Evolutionary conservation across 2,797 vertebrate species (phyloP).

Genomic region (Lycodopsis pacificus): DNA sequence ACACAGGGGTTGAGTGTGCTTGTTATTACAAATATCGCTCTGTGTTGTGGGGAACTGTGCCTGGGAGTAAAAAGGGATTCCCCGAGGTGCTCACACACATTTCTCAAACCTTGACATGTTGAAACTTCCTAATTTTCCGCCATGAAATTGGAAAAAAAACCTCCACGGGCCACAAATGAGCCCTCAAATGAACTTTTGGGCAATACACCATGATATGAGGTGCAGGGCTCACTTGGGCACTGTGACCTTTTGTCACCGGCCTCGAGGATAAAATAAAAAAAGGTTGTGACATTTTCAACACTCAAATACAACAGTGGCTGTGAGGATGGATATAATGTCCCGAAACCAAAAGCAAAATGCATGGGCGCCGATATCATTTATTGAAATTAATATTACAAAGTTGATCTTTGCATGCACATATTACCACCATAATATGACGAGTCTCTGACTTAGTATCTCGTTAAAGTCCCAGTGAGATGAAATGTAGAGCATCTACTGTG

Average conservation of each 20-base stretch:
- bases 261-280: conserved; percentile 26
- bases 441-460: neutral
- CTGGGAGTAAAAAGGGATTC: conserved; percentile 18
- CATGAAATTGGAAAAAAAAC: conserved; percentile 22
- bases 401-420: conserved; percentile 27
- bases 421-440: neutral
- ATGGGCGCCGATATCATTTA: neutral
- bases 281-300: conserved; percentile 47
- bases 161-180: conserved; percentile 22
- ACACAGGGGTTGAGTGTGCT: conserved; percentile 26
- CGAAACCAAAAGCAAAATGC: conserved; percentile 2
- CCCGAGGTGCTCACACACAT: conserved; percentile 26
- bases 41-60: conserved; percentile 12
- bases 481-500: neutral
- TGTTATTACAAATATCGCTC: conserved; percentile 29
- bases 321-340: conserved; percentile 20
- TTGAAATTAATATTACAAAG: conserved; percentile 4
- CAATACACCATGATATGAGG: conserved; percentile 11
- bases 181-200: conserved; percentile 30
- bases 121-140: conserved; percentile 22
- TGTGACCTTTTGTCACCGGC: conserved; percentile 46
- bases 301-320: conserved; percentile 8
- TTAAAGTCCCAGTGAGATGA: no score
- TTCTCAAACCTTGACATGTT: conserved; percentile 41
- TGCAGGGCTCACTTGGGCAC: conserved; percentile 1